Evolutionary conservation across 2,888 invertebrate species (phyloP).

Genomic region (Subacronicta megacephala): DNA sequence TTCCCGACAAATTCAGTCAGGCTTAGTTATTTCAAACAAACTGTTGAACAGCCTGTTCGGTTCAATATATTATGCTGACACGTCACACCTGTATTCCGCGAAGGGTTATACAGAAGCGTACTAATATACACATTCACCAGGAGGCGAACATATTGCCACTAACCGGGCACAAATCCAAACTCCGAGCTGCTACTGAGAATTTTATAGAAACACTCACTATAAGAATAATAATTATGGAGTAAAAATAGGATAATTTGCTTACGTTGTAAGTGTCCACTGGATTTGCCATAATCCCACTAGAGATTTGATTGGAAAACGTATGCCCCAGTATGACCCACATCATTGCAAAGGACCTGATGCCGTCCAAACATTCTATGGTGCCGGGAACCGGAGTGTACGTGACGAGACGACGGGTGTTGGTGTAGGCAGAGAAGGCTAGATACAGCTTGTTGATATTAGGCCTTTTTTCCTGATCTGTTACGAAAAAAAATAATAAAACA

Average conservation of each 20-base stretch:
- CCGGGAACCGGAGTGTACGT: conserved; percentile 70
- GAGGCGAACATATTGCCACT: no score
- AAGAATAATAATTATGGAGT: no score
- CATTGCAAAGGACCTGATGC: conserved; percentile 83
- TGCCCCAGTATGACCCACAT: conserved; percentile 86
- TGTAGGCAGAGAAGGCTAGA: conserved; percentile 73
- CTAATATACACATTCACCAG: no score
- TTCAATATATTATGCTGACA: no score
- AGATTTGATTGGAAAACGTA: conserved; percentile 61
- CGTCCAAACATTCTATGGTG: conserved; percentile 81
- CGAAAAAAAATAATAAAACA: conserved; percentile 21
- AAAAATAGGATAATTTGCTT: conserved; percentile 47
- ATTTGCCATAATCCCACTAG: conserved; percentile 59
- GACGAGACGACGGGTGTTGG: conserved; percentile 78
- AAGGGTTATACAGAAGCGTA: no score
- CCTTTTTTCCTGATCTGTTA: conserved; percentile 64
- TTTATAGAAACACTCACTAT: no score
- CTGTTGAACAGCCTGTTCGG: no score
- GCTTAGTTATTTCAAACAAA: no score
- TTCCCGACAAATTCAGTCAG: no score
- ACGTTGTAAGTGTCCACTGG: conserved; percentile 62
- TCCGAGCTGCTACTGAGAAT: no score
- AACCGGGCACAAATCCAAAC: no score
- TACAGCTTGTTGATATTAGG: conserved; percentile 56
- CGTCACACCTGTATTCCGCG: no score